phyloP scores from a whole-genome alignment of 2,797 vertebrate genomes.

The Allobates femoralis region DNA sequence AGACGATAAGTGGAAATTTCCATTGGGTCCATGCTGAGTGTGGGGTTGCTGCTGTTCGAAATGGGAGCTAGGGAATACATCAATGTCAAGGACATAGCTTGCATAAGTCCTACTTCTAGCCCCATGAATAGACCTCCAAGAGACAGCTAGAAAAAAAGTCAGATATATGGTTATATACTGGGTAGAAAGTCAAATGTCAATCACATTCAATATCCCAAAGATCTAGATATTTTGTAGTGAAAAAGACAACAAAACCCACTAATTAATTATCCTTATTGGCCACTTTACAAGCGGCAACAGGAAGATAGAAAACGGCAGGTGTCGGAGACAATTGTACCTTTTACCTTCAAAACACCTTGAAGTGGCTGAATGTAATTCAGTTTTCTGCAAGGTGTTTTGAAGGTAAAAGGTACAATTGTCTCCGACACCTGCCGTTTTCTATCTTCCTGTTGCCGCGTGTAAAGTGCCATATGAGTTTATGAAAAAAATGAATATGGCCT shows the following conservation, averaged over 20 bases:
- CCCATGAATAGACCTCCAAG: slow-evolving; percentile 87
- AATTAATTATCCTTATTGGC: background rate
- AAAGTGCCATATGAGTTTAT: too few relatives aligned
- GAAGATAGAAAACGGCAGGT: too few relatives aligned
- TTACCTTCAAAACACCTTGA: too few relatives aligned
- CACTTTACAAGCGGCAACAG: too few relatives aligned
- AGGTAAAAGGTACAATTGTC: too few relatives aligned
- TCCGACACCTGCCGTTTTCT: too few relatives aligned
- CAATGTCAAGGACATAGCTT: slow-evolving; percentile 90
- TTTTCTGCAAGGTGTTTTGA: too few relatives aligned
- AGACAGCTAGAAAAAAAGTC: slow-evolving; percentile 75
- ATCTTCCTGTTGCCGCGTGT: too few relatives aligned
- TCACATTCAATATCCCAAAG: background rate
- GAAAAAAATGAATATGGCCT: too few relatives aligned
- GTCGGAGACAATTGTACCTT: too few relatives aligned
- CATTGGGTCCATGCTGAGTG: slow-evolving; percentile 89
- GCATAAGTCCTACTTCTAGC: slow-evolving; percentile 86
- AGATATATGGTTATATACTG: background rate
- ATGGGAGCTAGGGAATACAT: slow-evolving; percentile 84
- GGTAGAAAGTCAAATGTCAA: background rate
- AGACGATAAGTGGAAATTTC: slow-evolving; percentile 92
- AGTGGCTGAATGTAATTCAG: too few relatives aligned
- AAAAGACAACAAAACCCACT: background rate
- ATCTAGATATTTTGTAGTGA: background rate
- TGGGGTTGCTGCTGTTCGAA: slow-evolving; percentile 81